A percentile compares a stretch with the other conserved stretches of the same genome.
phyloP scores from a whole-genome alignment of 2,797 vertebrate species.

The Nyctalus aviator region DNA sequence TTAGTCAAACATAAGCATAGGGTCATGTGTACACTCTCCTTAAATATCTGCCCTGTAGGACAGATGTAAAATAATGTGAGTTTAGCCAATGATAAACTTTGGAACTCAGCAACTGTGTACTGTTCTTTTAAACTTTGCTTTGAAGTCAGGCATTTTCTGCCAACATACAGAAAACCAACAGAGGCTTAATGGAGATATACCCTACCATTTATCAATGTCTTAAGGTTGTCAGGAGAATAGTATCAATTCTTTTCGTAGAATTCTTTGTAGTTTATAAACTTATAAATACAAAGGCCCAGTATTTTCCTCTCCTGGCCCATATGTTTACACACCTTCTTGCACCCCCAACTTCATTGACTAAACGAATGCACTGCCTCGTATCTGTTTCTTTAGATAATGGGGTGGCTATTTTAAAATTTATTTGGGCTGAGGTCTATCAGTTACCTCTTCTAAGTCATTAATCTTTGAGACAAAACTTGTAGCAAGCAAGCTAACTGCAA shows the following conservation, averaged over 20 bases:
- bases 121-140: background rate
- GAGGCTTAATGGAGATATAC: background rate
- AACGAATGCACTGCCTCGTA: background rate
- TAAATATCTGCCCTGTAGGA: background rate
- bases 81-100: background rate
- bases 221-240: background rate
- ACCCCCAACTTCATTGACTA: constrained; percentile 2
- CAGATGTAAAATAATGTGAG: background rate
- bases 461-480: constrained; percentile 63
- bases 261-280: background rate
- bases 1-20: background rate
- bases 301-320: background rate
- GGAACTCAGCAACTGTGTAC: background rate
- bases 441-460: constrained; percentile 68
- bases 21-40: background rate
- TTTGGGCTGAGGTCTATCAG: background rate
- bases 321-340: background rate
- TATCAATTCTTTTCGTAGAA: background rate
- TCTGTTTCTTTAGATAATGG: constrained; percentile 65
- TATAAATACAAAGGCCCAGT: background rate
- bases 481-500: constrained; percentile 14
- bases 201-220: background rate
- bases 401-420: constrained; percentile 57
- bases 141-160: background rate
- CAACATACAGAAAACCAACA: constrained; percentile 23